Evolutionary conservation across 2,888 invertebrate genomes (phyloP).

Genomic region (Cheilosia grossa): DNA sequence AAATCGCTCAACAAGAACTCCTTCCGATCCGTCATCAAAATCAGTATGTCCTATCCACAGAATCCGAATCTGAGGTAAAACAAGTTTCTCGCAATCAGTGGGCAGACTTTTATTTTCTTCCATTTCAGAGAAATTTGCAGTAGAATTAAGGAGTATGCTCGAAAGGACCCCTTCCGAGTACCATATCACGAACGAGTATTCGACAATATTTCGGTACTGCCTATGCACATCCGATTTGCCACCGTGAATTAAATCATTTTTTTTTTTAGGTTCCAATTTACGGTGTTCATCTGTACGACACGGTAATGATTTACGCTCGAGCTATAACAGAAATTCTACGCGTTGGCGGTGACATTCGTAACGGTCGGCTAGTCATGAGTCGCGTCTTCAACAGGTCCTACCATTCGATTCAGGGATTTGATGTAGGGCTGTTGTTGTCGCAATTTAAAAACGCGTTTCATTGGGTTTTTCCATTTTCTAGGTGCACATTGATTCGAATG

Average conservation of each 20-base stretch:
- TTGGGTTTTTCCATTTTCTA: slow-evolving; percentile 78
- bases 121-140: slow-evolving; percentile 87
- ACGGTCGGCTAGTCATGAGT: slow-evolving; percentile 90
- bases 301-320: slow-evolving; percentile 92
- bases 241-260: not conserved
- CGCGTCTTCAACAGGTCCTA: slow-evolving; percentile 91
- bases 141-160: slow-evolving; percentile 88
- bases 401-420: slow-evolving; percentile 91
- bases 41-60: slow-evolving; percentile 90
- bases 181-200: slow-evolving; percentile 91
- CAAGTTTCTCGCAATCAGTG: not conserved
- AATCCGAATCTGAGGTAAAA: slow-evolving; percentile 89
- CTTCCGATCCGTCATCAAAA: slow-evolving; percentile 91
- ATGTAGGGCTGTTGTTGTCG: slow-evolving; percentile 84
- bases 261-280: slow-evolving; percentile 89
- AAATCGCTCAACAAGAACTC: slow-evolving; percentile 86
- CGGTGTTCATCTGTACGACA: slow-evolving; percentile 94
- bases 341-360: slow-evolving; percentile 87
- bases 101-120: not conserved
- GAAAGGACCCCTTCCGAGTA: slow-evolving; percentile 89
- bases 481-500: slow-evolving; percentile 93
- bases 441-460: not conserved
- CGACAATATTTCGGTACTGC: slow-evolving; percentile 86
- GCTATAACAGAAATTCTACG: slow-evolving; percentile 90
- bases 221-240: not conserved